Evolutionary conservation across 2,888 invertebrate genomes (phyloP), one percentile per base, ranked within the genome.

Genomic region (Graphium colonna): DNA sequence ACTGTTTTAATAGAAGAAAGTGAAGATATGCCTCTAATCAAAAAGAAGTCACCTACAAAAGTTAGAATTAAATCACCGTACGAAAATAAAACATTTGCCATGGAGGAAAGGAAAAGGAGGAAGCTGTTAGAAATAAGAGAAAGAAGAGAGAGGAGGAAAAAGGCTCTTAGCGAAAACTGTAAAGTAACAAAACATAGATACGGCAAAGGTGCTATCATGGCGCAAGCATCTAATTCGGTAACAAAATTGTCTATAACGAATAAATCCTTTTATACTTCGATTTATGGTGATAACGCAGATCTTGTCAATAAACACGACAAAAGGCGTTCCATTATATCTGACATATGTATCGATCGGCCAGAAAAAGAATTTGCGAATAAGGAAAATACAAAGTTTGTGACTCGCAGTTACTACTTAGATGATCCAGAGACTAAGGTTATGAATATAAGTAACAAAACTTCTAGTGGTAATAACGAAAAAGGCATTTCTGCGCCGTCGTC

Each of bases 161-260:
- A 75, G 52, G 77, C 79, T 1, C 56, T 81, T 39, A 71, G 67
- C n/a, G 83, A 86, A 62, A 75, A 62, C 54, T 75, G 73, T 51
- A 84, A 81, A 67, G 65, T 79, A 40, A 65, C 61, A 15, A 86
- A 83, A 65, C 69, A 77, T 52, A 84, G 73, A 60, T 73, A 71
- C 44, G 66, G 61, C 1, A 83, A 73, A 64, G 69, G 70, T 7
- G 59, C 60, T 3, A 56, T 73, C 21, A 68, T 73, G 67, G 80
- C 86, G 3, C 84, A 83, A 57, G 62, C 81, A 1, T 77, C 82
- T 0, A 85, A 65, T 54, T 88, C 87, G 1, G 85, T 88, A 3
- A 86, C 88, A 0, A 84, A 82, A 60, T 60, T 89, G n/a, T 85
- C 87, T 1, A 87, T 89, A 47, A 81, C 82, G 1, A 88, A 88